Evolutionary conservation across 2,888 invertebrate species (phyloP).

Genomic region (Drosophila pseudotakahashii): DNA sequence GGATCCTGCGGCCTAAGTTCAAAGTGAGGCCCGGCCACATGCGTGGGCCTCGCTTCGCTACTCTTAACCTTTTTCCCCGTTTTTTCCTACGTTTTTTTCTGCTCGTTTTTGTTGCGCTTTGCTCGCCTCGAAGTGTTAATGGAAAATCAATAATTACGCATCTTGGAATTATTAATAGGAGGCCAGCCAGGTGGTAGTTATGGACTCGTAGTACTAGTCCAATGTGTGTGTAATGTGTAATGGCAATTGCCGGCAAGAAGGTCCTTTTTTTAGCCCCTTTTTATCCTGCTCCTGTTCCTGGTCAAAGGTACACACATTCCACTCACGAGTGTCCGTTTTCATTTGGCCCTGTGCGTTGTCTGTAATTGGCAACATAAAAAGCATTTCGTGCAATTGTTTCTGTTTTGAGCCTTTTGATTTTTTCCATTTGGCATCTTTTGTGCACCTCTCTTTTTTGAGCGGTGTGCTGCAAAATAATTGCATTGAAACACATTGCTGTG

Average conservation of each 20-base stretch:
- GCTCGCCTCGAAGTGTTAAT: slow-evolving; percentile 72
- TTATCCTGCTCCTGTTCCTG: neutral
- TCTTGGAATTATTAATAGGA: slow-evolving; percentile 79
- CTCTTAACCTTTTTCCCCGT: slow-evolving; percentile 31
- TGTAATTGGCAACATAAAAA: slow-evolving; percentile 60
- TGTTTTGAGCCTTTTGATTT: slow-evolving; percentile 33
- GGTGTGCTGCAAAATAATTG: slow-evolving; percentile 62
- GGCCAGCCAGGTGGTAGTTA: neutral
- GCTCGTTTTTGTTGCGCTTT: slow-evolving; percentile 22
- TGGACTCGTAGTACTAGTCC: slow-evolving; percentile 9
- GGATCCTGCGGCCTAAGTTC: slow-evolving; percentile 68
- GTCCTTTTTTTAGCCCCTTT: neutral
- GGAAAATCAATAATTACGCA: slow-evolving; percentile 82
- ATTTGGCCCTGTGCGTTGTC: slow-evolving; percentile 38
- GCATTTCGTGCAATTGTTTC: slow-evolving; percentile 57
- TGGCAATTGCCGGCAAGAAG: slow-evolving; percentile 29
- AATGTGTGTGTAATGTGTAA: slow-evolving; percentile 16
- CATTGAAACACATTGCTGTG: slow-evolving; percentile 38
- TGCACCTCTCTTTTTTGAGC: slow-evolving; percentile 23
- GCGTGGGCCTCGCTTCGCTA: slow-evolving; percentile 36
- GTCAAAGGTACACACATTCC: slow-evolving; percentile 22
- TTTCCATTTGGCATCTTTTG: slow-evolving; percentile 41
- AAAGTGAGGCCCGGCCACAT: slow-evolving; percentile 60
- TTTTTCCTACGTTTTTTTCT: slow-evolving; percentile 27
- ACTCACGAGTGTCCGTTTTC: slow-evolving; percentile 20